Conservation (phyloP, 1,140 invertebrate genomes). For the Drosophila ogumai region DNA sequence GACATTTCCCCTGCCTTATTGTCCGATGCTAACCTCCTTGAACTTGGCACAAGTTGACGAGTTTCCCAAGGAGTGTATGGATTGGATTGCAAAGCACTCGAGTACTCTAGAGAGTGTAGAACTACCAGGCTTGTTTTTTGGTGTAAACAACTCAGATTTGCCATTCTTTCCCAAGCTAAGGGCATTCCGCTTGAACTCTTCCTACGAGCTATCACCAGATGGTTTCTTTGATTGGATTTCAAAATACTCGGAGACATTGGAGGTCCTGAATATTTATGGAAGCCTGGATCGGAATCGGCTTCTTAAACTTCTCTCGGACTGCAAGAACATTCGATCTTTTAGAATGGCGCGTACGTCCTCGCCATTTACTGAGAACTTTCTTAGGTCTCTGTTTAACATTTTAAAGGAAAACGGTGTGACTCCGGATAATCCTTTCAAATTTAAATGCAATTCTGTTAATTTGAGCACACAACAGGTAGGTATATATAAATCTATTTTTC, state of each 20-base stretch:
- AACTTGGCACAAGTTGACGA: conserved; percentile 3
- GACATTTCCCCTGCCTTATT: conserved; percentile 1
- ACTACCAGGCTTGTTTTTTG: neutral
- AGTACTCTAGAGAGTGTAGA: neutral
- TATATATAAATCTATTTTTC: neutral
- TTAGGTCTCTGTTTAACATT: neutral
- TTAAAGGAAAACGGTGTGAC: conserved; percentile 1
- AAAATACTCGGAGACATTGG: neutral
- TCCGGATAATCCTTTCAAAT: neutral
- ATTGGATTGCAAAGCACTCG: neutral
- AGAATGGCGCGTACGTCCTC: neutral
- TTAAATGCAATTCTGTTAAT: neutral
- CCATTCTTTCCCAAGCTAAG: neutral
- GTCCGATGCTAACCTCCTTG: neutral
- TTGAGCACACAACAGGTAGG: neutral
- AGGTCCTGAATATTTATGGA: neutral
- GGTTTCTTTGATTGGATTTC: neutral
- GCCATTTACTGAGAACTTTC: neutral
- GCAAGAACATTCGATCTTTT: neutral
- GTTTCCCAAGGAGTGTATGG: neutral
- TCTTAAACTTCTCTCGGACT: neutral
- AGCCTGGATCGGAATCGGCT: neutral
- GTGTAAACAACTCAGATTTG: neutral
- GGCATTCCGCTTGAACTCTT: neutral
- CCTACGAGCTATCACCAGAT: neutral